Conservation (phyloP, 2,113 vertebrate species). For the Datnioides undecimradiatus region DNA sequence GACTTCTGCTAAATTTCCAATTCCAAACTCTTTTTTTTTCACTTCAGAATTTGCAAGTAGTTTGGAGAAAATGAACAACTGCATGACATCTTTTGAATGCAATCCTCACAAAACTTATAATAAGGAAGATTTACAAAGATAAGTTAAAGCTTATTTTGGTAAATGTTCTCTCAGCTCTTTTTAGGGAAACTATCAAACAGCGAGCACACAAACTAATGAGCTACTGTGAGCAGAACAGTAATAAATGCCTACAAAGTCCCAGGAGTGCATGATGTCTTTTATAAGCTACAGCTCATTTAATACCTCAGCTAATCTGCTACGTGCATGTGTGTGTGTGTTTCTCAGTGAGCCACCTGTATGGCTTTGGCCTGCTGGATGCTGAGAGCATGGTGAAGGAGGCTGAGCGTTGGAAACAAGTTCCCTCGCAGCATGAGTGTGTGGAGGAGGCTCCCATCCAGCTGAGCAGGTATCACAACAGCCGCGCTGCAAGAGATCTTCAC, state of each 20-base stretch:
- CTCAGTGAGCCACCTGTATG: constrained; percentile 96
- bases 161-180: constrained; percentile 60
- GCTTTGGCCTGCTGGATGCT: constrained; percentile 97
- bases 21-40: background rate
- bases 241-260: constrained; percentile 69
- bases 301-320: constrained; percentile 42
- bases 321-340: constrained; percentile 28
- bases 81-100: background rate
- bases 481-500: constrained; percentile 19
- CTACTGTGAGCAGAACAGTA: constrained; percentile 56
- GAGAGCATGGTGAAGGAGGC: constrained; percentile 96
- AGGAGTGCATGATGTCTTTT: constrained; percentile 54
- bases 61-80: constrained; percentile 18
- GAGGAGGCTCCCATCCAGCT: constrained; percentile 87
- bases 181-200: constrained; percentile 58
- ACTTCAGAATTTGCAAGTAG: background rate
- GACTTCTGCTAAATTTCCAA: background rate
- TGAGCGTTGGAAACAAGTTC: constrained; percentile 92
- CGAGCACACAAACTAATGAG: constrained; percentile 61
- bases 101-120: background rate
- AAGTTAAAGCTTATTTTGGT: constrained; percentile 49
- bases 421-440: constrained; percentile 91
- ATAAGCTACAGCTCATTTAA: constrained; percentile 54
- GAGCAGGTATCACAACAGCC: constrained; percentile 86
- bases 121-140: constrained; percentile 23